These are phyloP conservation scores for Clarias gariepinus DNA, from an alignment of 2,113 vertebrate genomes.

Conservation along the genomic window DNA sequence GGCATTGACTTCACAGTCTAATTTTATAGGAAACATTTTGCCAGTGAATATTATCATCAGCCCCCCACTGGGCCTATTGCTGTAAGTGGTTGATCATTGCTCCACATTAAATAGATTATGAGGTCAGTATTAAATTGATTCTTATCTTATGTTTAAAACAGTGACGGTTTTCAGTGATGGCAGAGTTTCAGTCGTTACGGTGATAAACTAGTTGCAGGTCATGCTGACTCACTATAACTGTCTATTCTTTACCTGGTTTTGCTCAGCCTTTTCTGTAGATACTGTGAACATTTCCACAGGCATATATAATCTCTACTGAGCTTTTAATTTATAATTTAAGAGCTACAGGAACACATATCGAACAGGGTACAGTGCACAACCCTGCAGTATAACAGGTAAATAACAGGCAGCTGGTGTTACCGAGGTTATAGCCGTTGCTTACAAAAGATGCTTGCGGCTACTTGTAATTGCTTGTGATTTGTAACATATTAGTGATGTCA, in stretches of 20 bases:
- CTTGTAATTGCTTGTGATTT: constrained; percentile 57
- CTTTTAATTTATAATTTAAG: background rate
- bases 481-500: constrained; percentile 46
- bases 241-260: background rate
- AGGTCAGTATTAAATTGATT: constrained; percentile 6
- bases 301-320: background rate
- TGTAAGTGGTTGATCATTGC: constrained; percentile 33
- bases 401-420: constrained; percentile 36
- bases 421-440: constrained; percentile 53
- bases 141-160: background rate
- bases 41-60: constrained; percentile 22
- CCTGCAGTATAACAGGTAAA: constrained; percentile 24
- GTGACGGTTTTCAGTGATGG: background rate
- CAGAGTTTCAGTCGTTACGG: background rate
- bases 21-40: constrained; percentile 33
- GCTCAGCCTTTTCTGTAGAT: background rate
- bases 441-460: constrained; percentile 59
- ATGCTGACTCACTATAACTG: background rate
- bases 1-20: constrained; percentile 1
- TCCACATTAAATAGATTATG: constrained; percentile 16
- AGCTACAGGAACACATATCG: background rate
- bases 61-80: background rate
- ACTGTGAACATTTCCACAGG: background rate
- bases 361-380: background rate
- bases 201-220: background rate